Conservation (phyloP, 2,888 invertebrate genomes). For the Koerneria pararmatus region DNA sequence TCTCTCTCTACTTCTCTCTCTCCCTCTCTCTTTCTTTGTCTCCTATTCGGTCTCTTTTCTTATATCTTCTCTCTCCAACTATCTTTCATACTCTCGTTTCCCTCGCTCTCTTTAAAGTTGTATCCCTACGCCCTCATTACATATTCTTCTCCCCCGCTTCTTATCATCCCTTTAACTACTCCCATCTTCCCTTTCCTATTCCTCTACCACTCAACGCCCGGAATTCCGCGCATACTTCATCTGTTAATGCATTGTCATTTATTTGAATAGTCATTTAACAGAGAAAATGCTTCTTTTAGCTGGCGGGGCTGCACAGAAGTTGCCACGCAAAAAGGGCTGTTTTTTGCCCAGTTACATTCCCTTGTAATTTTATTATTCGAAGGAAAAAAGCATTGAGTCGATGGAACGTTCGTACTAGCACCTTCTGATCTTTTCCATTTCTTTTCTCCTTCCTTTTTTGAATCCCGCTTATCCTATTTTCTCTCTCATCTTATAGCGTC, state of each 20-base stretch:
- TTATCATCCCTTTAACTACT: too few relatives aligned
- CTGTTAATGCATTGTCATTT: background rate
- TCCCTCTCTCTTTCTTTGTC: background rate
- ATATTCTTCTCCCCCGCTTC: too few relatives aligned
- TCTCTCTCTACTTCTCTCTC: slow-evolving; percentile 2
- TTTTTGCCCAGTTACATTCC: too few relatives aligned
- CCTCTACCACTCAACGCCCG: background rate
- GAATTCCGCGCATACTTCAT: background rate
- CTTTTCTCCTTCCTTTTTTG: background rate
- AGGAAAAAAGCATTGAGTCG: too few relatives aligned
- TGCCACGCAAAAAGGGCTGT: too few relatives aligned
- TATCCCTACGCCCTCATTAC: too few relatives aligned
- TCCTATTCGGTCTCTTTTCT: background rate
- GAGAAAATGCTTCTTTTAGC: too few relatives aligned
- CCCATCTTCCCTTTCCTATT: background rate
- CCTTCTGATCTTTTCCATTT: background rate
- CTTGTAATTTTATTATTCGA: too few relatives aligned
- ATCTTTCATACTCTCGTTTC: background rate
- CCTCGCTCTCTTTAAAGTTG: too few relatives aligned
- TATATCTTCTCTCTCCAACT: slow-evolving; percentile 6
- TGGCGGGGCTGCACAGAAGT: too few relatives aligned
- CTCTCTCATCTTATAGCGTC: too few relatives aligned
- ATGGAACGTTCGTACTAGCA: too few relatives aligned
- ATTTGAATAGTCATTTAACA: background rate
- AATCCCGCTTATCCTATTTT: background rate